phyloP scores from a whole-genome alignment of 2,888 invertebrate genomes.

The Synanthedon myopaeformis region DNA sequence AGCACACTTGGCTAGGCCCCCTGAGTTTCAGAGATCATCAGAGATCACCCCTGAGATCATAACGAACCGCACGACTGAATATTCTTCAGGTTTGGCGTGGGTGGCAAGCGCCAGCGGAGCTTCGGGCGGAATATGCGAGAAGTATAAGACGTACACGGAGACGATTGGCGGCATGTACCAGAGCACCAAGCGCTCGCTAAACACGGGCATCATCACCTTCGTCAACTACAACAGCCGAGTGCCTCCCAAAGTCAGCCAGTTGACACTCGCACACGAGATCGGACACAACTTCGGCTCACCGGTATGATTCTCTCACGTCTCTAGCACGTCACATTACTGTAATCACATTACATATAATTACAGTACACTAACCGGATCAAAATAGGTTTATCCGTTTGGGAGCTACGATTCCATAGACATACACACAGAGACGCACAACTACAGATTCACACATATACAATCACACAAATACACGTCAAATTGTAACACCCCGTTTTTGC shows the following conservation, averaged over 20 bases:
- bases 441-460: too few relatives aligned
- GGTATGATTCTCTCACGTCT: conserved; percentile 57
- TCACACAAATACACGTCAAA: too few relatives aligned
- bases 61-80: too few relatives aligned
- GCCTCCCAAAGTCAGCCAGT: conserved; percentile 96
- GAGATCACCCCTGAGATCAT: too few relatives aligned
- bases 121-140: conserved; percentile 98
- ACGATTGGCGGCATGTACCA: conserved; percentile 95
- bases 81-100: conserved; percentile 89
- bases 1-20: too few relatives aligned
- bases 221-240: conserved; percentile 98
- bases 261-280: conserved; percentile 97
- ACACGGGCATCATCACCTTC: conserved; percentile 98
- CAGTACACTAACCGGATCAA: too few relatives aligned
- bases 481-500: too few relatives aligned
- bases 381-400: too few relatives aligned
- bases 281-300: conserved; percentile 99
- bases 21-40: too few relatives aligned
- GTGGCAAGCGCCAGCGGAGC: conserved; percentile 98
- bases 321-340: background rate
- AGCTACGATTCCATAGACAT: too few relatives aligned
- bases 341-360: too few relatives aligned
- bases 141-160: conserved; percentile 96
- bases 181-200: conserved; percentile 92
- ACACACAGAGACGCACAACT: too few relatives aligned